Evolutionary conservation across 2,797 vertebrate species (phyloP).

Genomic region (Aphelocoma californica): DNA sequence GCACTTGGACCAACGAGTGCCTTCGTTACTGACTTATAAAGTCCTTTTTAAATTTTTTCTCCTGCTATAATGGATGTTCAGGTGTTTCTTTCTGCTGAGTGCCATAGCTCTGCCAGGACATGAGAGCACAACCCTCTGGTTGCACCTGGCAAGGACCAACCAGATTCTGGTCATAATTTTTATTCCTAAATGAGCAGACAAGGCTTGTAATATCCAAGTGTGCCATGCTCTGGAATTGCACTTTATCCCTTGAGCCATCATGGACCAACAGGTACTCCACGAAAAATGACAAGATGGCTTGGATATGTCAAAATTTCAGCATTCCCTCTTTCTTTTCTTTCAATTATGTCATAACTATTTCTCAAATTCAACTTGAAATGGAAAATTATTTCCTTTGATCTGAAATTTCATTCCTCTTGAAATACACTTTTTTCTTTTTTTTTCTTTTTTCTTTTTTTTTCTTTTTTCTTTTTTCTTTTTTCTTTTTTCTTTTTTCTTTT

Average conservation of each 20-base stretch:
- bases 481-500: neutral
- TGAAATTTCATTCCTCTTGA: neutral
- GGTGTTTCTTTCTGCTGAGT: neutral
- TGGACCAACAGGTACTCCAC: neutral
- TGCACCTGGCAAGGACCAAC: neutral
- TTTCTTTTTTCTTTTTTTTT: neutral
- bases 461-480: no score
- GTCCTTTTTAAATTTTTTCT: neutral
- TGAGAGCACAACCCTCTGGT: neutral
- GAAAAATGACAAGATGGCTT: neutral
- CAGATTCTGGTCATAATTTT: neutral
- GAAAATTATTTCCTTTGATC: neutral
- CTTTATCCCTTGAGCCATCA: neutral
- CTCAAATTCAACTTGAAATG: neutral
- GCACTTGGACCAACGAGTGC: neutral
- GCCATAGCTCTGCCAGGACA: neutral
- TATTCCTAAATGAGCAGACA: neutral
- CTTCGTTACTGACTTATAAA: neutral
- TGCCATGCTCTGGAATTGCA: neutral
- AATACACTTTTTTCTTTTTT: neutral
- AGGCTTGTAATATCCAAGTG: neutral
- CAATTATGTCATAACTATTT: neutral
- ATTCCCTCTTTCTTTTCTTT: neutral
- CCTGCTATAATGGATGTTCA: neutral
- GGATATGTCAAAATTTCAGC: neutral